These are phyloP conservation scores for Tenthredo scrophulariae DNA, from an alignment of 2,888 invertebrate genomes.

Conservation along the genomic window DNA sequence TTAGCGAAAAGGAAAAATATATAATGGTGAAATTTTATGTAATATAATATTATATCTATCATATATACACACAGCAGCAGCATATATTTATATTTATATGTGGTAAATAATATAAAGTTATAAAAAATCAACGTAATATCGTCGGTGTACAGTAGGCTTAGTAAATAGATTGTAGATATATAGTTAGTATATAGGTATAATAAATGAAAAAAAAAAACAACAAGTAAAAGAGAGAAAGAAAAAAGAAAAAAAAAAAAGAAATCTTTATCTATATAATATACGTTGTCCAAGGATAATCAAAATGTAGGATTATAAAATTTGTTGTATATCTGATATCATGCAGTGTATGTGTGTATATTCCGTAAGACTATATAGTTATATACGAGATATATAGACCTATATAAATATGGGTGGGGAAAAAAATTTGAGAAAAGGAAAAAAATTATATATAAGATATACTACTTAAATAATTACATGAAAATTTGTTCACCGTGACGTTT, in stretches of 20 bases:
- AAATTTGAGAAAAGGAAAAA: not conserved
- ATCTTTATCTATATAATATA: not conserved
- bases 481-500: not conserved
- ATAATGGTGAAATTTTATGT: slow-evolving; percentile 1
- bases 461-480: not conserved
- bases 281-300: slow-evolving; percentile 57
- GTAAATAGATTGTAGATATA: not conserved
- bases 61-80: not conserved
- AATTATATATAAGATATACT: not conserved
- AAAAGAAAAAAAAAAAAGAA: not conserved
- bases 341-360: not conserved
- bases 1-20: not conserved
- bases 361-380: not conserved
- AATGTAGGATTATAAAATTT: slow-evolving; percentile 52
- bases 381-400: not conserved
- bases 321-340: slow-evolving; percentile 19
- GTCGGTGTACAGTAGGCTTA: slow-evolving; percentile 21
- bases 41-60: slow-evolving; percentile 1
- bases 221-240: not conserved
- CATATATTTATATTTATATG: not conserved
- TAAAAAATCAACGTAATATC: not conserved
- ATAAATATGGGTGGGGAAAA: not conserved
- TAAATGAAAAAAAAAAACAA: not conserved
- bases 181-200: not conserved
- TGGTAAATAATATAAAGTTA: not conserved